Evolutionary conservation across 1,140 invertebrate species (phyloP), one percentile per base, ranked within the genome.

Genomic region (Branchinecta lindahli): DNA sequence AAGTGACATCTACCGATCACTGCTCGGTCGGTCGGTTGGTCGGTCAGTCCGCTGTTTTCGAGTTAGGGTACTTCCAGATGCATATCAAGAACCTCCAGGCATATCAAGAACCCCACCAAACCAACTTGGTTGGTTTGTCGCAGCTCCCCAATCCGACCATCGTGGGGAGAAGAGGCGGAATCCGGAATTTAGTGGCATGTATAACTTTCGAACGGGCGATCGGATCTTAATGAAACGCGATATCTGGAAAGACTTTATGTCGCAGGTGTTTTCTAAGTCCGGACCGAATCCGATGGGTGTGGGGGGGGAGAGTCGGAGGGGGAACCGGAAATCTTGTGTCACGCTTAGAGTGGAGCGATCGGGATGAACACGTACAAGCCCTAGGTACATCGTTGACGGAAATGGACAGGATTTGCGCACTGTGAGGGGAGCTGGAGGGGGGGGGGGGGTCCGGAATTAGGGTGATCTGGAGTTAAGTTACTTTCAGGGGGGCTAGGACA

Each of bases 1-100:
- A 45, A 68, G 68, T 68, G 44, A 68, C 44, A 18, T 68, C 33
- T 45, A 45, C n/a, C 44, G 9, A 52, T 52, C 47, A n/a, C 47
- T 9, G n/a, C n/a, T n/a, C n/a, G n/a, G 9, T 52, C 47, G 9
- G 47, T 52, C 47, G 47, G 47, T 52, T n/a, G 9, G 47, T 52
- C 47, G 9, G 47, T 52, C 47, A n/a, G 47, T 52, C 47, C 47
- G 9, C 9, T 9, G 9, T 52, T 52, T 52, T 9, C 47, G 9
- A 52, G 9, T 52, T 52, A 9, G n/a, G 47, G 47, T n/a, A 52
- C 47, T 52, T 52, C 47, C 47, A 52, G 47, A n/a, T 52, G 47
- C 9, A 52, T n/a, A n/a, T 9, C n/a, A n/a, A 52, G n/a, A 52
- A 9, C n/a, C n/a, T 9, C 9, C 47, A 52, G 47, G 47, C 9